phyloP scores from a whole-genome alignment of 92 coral and sea anemone genomes.

The Hydrozoanthus gracilis region DNA sequence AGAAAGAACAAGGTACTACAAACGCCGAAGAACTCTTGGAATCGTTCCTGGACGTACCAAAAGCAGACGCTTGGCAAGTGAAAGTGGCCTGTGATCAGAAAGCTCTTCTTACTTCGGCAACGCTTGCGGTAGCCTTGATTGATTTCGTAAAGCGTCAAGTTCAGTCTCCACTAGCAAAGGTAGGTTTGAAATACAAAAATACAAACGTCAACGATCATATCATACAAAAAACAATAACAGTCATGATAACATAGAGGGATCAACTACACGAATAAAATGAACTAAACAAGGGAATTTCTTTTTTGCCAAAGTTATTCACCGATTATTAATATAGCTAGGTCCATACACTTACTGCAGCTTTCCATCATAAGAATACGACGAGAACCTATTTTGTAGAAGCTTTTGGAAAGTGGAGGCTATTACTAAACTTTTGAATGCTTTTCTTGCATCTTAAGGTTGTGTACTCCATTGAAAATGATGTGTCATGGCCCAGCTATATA shows the following conservation, averaged over 20 bases:
- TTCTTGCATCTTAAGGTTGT: slow-evolving; percentile 1
- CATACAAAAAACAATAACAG: no score
- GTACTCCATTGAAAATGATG: slow-evolving; percentile 34
- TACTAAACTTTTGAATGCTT: neutral
- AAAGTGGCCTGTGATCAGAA: slow-evolving; percentile 60
- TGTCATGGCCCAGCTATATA: slow-evolving; percentile 13
- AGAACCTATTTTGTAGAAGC: no score
- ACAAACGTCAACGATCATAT: no score
- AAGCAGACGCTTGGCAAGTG: slow-evolving; percentile 57
- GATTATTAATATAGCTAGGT: no score
- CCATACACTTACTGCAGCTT: no score
- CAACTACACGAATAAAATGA: no score
- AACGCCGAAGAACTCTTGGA: slow-evolving; percentile 27
- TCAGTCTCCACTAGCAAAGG: slow-evolving; percentile 61
- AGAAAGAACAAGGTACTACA: slow-evolving; percentile 18
- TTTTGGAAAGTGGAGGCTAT: no score
- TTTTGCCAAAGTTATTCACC: no score
- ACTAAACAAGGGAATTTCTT: no score
- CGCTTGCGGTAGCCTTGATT: slow-evolving; percentile 57
- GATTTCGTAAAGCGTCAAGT: slow-evolving; percentile 41
- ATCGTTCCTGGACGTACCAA: slow-evolving; percentile 34
- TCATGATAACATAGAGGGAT: no score
- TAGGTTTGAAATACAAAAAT: neutral
- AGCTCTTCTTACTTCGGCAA: slow-evolving; percentile 58
- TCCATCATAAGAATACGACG: no score